Evolutionary conservation across 2,888 invertebrate genomes (phyloP).

Genomic region (Aphodius granarius): DNA sequence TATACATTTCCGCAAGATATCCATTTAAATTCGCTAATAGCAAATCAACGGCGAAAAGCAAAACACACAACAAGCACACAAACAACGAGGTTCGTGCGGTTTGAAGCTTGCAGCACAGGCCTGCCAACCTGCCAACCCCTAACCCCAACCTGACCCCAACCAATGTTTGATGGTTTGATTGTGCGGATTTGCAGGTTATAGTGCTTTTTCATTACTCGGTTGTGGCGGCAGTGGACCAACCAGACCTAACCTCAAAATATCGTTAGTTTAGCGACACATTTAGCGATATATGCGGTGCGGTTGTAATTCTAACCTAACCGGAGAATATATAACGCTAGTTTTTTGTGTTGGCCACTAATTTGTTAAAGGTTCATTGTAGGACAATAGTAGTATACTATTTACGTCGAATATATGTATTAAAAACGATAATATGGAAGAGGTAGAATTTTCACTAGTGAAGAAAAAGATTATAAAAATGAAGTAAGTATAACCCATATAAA

Average conservation of each 20-base stretch:
- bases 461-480: conserved; percentile 26
- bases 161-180: no score
- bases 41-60: background rate
- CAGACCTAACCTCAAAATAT: background rate
- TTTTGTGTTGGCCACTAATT: background rate
- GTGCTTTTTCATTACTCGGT: no score
- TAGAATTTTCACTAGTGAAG: conserved; percentile 12
- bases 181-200: no score
- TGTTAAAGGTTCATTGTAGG: no score
- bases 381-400: background rate
- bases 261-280: background rate
- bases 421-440: background rate
- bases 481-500: conserved; percentile 13
- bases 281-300: no score
- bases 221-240: background rate
- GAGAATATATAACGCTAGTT: background rate
- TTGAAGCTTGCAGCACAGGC: no score
- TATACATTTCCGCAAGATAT: conserved; percentile 25
- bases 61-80: background rate
- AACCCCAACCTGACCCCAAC: no score
- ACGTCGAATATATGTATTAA: background rate
- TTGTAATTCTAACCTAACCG: background rate
- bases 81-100: background rate
- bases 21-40: conserved; percentile 24
- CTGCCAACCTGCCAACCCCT: no score